phyloP scores from a whole-genome alignment of 2,797 vertebrate genomes.

The Hippoglossus hippoglossus region DNA sequence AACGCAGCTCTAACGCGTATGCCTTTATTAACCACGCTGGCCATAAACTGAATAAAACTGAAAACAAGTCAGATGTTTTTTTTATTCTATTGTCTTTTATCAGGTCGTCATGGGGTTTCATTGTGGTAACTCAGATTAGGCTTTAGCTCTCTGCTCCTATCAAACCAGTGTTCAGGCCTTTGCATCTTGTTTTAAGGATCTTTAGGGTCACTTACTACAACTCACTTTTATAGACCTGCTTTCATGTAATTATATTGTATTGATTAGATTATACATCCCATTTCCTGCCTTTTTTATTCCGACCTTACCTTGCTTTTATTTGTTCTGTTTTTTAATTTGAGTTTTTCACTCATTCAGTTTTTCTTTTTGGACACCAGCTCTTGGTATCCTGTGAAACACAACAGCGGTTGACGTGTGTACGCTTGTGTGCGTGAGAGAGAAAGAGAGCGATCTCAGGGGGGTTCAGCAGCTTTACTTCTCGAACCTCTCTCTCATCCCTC shows the following conservation, averaged over 20 bases:
- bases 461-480: conserved; percentile 48
- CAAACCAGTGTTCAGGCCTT: neutral
- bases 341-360: conserved; percentile 3
- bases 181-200: conserved; percentile 14
- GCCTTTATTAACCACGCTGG: conserved; percentile 64
- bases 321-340: conserved; percentile 7
- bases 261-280: conserved; percentile 27
- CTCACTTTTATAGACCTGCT: conserved; percentile 38
- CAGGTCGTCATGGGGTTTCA: conserved; percentile 3
- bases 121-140: conserved; percentile 1
- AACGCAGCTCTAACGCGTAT: conserved; percentile 59
- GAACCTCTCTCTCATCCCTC: conserved; percentile 51
- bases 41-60: conserved; percentile 52
- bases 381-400: conserved; percentile 2
- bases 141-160: neutral
- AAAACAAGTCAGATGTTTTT: conserved; percentile 8
- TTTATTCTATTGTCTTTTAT: neutral
- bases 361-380: neutral
- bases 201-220: conserved; percentile 29
- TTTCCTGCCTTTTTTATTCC: conserved; percentile 3
- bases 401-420: neutral
- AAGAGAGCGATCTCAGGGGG: conserved; percentile 13
- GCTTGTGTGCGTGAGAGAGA: conserved; percentile 2
- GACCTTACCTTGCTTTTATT: neutral
- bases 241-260: conserved; percentile 47